Conservation (phyloP, 2,888 invertebrate species). For the Platycnemis pennipes region DNA sequence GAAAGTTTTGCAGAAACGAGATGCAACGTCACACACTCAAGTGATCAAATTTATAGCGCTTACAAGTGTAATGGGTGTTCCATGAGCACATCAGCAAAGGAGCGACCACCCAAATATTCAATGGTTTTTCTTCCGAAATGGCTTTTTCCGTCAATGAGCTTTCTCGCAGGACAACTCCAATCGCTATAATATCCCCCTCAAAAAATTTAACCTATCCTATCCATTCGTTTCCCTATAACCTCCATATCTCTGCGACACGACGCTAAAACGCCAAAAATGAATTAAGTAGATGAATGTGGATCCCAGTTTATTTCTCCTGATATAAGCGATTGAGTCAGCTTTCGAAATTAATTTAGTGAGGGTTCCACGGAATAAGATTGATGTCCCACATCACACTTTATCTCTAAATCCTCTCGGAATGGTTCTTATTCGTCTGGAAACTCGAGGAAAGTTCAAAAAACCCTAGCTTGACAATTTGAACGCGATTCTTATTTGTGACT, state of each 20-base stretch:
- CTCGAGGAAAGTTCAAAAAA: neutral
- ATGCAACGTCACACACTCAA: too few species aligned
- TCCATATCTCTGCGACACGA: neutral
- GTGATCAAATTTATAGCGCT: too few species aligned
- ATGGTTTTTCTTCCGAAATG: neutral
- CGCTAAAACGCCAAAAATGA: neutral
- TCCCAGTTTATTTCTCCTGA: neutral
- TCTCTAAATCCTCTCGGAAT: neutral
- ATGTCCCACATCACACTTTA: neutral
- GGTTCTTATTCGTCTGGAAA: slow-evolving; percentile 10
- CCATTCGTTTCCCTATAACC: too few species aligned
- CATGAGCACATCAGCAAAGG: too few species aligned
- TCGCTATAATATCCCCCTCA: neutral
- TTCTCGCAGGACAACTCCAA: neutral
- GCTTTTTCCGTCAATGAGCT: neutral
- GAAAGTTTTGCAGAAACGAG: too few species aligned
- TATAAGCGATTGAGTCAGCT: neutral
- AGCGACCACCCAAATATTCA: too few species aligned
- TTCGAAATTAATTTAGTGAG: slow-evolving; percentile 2
- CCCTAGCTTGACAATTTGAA: slow-evolving; percentile 7
- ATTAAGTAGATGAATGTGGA: neutral
- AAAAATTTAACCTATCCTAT: neutral
- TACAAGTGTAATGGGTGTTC: too few species aligned
- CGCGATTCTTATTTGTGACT: neutral
- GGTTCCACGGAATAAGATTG: neutral